Percentiles rank a stretch among this genome's conserved stretches.
Evolutionary conservation across 2,888 invertebrate species (phyloP).

Genomic region (Ophion obscuratus): DNA sequence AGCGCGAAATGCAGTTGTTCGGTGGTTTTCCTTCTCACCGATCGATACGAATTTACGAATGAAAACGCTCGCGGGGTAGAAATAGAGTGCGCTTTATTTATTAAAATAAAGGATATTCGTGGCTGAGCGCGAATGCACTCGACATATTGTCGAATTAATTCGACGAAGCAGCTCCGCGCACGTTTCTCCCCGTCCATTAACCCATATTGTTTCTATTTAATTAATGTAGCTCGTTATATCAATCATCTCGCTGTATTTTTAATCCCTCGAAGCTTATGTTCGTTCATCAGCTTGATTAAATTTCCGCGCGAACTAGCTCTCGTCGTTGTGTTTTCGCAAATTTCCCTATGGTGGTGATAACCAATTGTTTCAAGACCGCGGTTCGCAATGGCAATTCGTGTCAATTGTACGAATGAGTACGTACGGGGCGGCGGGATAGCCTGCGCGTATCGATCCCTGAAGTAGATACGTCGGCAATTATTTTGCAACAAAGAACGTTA

Average conservation of each 20-base stretch:
- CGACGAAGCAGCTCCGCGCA: not conserved
- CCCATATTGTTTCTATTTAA: constrained; percentile 65
- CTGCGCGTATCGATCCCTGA: no score
- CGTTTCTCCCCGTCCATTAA: constrained; percentile 28
- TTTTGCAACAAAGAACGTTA: no score
- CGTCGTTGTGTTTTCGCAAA: not conserved
- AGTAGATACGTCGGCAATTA: no score
- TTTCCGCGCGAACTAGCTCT: not conserved
- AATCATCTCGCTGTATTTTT: constrained; percentile 16
- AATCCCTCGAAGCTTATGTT: not conserved
- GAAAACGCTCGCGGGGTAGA: no score
- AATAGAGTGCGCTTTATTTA: no score
- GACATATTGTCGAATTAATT: not conserved
- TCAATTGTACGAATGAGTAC: no score
- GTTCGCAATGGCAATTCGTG: not conserved
- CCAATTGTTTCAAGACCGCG: not conserved
- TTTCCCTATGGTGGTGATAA: not conserved
- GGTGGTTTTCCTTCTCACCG: no score
- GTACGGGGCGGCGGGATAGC: no score
- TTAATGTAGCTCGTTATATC: constrained; percentile 39
- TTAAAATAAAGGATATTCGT: no score
- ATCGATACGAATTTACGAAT: no score
- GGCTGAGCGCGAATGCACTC: not conserved
- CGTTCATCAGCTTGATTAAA: constrained; percentile 8
- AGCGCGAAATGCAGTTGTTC: no score